Conservation (phyloP, 2,888 invertebrate genomes). For the Andrena camellia region DNA sequence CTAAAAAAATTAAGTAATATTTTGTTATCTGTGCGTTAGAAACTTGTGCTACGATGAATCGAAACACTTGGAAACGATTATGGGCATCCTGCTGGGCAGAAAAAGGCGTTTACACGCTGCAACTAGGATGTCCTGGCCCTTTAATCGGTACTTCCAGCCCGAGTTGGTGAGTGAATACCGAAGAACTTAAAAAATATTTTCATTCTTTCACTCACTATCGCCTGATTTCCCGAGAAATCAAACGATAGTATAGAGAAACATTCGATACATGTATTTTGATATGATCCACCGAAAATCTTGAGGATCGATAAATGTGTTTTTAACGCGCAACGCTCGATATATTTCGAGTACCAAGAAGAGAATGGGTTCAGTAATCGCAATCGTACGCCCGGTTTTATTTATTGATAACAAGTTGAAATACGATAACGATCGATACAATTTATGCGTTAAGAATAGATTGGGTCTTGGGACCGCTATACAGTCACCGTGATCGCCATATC, state of each 20-base stretch:
- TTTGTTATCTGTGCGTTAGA: not conserved
- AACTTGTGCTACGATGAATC: not conserved
- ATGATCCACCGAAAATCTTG: not conserved
- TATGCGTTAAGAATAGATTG: not conserved
- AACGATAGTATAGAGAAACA: not conserved
- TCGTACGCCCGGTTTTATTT: not conserved
- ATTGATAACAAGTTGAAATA: not conserved
- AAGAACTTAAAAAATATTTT: not conserved
- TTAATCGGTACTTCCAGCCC: not conserved
- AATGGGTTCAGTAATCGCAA: not conserved
- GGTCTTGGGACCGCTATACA: not conserved
- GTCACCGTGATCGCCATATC: not conserved
- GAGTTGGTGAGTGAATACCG: not conserved
- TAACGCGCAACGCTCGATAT: not conserved
- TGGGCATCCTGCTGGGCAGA: too few relatives aligned
- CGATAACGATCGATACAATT: constrained; percentile 14
- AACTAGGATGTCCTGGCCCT: not conserved
- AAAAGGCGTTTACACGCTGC: not conserved
- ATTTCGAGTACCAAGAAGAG: not conserved
- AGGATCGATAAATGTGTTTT: not conserved
- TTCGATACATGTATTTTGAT: not conserved
- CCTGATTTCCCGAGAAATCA: not conserved
- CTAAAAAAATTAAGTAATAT: not conserved
- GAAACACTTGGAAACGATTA: too few relatives aligned
- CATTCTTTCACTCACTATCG: not conserved